Percentiles rank a stretch among this genome's conserved stretches.
Evolutionary conservation across 2,797 vertebrate genomes (phyloP).

Genomic region (Galagoides demidoff): DNA sequence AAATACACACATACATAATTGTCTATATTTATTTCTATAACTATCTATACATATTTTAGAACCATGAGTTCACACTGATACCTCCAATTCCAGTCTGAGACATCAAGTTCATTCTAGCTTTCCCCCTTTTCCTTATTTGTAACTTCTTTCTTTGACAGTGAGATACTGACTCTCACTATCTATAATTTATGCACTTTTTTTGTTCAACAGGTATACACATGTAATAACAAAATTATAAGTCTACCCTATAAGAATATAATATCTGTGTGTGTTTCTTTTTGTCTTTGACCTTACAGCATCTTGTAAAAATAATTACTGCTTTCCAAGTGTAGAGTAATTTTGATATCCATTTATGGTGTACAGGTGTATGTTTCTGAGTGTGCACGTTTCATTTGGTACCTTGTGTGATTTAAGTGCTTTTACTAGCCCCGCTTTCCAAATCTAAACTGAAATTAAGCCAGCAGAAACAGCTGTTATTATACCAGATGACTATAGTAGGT

Average conservation of each 20-base stretch:
- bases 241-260: background rate
- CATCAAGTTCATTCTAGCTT: background rate
- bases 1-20: too few relatives aligned
- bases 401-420: conserved; percentile 3
- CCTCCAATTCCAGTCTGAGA: background rate
- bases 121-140: background rate
- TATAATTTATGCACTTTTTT: background rate
- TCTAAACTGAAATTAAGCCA: conserved; percentile 25
- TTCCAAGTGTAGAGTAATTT: background rate
- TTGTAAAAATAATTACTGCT: background rate
- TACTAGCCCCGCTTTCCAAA: background rate
- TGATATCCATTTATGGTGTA: background rate
- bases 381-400: background rate
- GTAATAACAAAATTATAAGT: background rate
- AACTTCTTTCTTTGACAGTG: conserved; percentile 9
- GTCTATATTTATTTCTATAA: background rate
- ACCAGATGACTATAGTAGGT: background rate
- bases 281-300: background rate
- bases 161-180: background rate
- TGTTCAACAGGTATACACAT: background rate
- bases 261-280: background rate
- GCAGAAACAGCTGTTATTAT: background rate
- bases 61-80: background rate
- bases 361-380: background rate
- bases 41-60: background rate